Conservation (phyloP, 1,140 invertebrate species). For the Planococcus citri region DNA sequence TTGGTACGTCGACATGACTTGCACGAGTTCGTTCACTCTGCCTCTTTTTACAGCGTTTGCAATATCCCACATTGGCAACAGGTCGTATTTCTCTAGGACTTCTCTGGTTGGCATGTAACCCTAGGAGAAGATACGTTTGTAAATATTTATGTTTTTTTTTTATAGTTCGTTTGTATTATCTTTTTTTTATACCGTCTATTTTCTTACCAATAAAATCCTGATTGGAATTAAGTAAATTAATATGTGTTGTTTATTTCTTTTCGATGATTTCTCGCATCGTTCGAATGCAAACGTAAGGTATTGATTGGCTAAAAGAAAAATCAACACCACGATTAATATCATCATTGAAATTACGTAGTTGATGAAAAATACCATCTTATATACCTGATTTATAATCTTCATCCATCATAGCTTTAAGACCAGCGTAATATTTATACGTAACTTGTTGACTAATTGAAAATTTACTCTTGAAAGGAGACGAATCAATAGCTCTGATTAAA, state of each 20-base stretch:
- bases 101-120: conserved; percentile 75
- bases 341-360: conserved; percentile 21
- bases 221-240: conserved; percentile 94
- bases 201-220: conserved; percentile 52
- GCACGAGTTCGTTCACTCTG: conserved; percentile 70
- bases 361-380: too few species aligned
- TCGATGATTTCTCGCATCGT: conserved; percentile 67
- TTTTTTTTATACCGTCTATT: conserved; percentile 22
- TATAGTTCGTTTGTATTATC: background rate
- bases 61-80: conserved; percentile 80
- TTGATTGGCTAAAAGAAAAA: conserved; percentile 61
- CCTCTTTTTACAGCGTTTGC: conserved; percentile 78
- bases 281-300: conserved; percentile 86
- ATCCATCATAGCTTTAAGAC: conserved; percentile 95
- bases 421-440: conserved; percentile 94
- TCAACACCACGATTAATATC: too few species aligned
- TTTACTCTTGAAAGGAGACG: conserved; percentile 71
- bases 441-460: conserved; percentile 79
- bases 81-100: conserved; percentile 76
- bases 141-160: conserved; percentile 10
- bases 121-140: conserved; percentile 22
- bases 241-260: conserved; percentile 84
- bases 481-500: conserved; percentile 89
- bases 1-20: conserved; percentile 74
- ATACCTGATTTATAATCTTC: conserved; percentile 77